These are phyloP conservation scores for Nannoperca australis DNA, from an alignment of 2,797 vertebrate genomes.

Conservation along the genomic window DNA sequence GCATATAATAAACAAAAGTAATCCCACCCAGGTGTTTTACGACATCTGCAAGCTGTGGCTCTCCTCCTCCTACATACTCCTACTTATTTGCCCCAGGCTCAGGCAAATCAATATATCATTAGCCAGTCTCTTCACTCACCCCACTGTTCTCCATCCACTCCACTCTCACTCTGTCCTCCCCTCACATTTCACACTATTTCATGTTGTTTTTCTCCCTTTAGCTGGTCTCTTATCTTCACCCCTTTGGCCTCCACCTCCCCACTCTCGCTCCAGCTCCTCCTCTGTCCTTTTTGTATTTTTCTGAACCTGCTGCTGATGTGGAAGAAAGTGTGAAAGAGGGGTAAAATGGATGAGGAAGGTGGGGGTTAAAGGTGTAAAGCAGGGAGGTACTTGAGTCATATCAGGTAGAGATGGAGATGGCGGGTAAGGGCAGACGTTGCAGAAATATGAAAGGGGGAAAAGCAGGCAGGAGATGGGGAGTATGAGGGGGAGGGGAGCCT, in stretches of 20 bases:
- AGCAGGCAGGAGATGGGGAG: slow-evolving; percentile 47
- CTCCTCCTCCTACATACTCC: slow-evolving; percentile 71
- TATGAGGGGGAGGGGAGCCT: slow-evolving; percentile 59
- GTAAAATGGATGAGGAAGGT: slow-evolving; percentile 18
- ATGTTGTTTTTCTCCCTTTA: slow-evolving; percentile 57
- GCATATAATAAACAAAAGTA: slow-evolving; percentile 48
- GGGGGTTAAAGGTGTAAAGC: slow-evolving; percentile 48
- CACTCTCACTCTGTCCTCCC: slow-evolving; percentile 46
- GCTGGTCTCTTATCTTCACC: slow-evolving; percentile 48
- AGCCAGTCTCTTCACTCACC: slow-evolving; percentile 65
- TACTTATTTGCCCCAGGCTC: slow-evolving; percentile 70
- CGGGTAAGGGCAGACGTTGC: slow-evolving; percentile 25
- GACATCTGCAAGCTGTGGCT: slow-evolving; percentile 63
- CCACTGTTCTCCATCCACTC: slow-evolving; percentile 43
- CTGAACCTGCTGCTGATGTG: slow-evolving; percentile 34
- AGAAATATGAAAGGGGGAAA: slow-evolving; percentile 35
- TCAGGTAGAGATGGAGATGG: slow-evolving; percentile 46
- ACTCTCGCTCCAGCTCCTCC: slow-evolving; percentile 30
- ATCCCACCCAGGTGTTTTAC: slow-evolving; percentile 73
- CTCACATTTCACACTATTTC: slow-evolving; percentile 69
- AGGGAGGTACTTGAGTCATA: slow-evolving; percentile 36
- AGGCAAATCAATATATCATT: slow-evolving; percentile 84
- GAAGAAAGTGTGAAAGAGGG: slow-evolving; percentile 37
- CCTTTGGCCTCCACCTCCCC: slow-evolving; percentile 57
- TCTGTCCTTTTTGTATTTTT: slow-evolving; percentile 53